A percentile compares a stretch with the other conserved stretches of the same genome.
Evolutionary conservation across 1,140 invertebrate genomes (phyloP).

Genomic region (Diabrotica virgifera): DNA sequence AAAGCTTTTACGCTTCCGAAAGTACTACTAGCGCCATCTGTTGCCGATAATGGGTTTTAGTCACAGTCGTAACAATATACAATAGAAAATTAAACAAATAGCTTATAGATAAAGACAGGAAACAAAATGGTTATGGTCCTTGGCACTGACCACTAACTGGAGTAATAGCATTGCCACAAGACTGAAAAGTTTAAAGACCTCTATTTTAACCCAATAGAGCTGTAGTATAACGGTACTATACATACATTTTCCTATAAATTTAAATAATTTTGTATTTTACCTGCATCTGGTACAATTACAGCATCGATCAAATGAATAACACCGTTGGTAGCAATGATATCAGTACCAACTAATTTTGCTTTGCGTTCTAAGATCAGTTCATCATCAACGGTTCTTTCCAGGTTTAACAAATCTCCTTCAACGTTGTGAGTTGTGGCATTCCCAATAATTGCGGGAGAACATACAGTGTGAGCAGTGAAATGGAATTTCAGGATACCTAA

Average conservation of each 20-base stretch:
- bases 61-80: too few species aligned
- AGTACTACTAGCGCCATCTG: too few species aligned
- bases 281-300: constrained; percentile 59
- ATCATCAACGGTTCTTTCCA: constrained; percentile 53
- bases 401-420: constrained; percentile 52
- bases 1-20: too few species aligned
- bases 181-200: too few species aligned
- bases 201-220: too few species aligned
- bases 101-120: too few species aligned
- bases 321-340: constrained; percentile 64
- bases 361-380: constrained; percentile 50
- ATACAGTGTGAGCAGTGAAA: constrained; percentile 64
- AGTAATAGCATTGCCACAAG: too few species aligned
- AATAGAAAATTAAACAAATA: too few species aligned
- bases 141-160: too few species aligned
- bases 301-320: constrained; percentile 67
- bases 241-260: background rate
- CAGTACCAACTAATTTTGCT: constrained; percentile 49
- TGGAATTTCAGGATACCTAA: constrained; percentile 63
- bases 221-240: background rate
- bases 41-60: too few species aligned
- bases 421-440: constrained; percentile 57
- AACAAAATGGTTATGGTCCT: too few species aligned
- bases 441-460: constrained; percentile 57
- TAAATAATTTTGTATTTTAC: constrained; percentile 16